Evolutionary conservation across 1,140 invertebrate genomes (phyloP).

Genomic region (Carposina sasakii): DNA sequence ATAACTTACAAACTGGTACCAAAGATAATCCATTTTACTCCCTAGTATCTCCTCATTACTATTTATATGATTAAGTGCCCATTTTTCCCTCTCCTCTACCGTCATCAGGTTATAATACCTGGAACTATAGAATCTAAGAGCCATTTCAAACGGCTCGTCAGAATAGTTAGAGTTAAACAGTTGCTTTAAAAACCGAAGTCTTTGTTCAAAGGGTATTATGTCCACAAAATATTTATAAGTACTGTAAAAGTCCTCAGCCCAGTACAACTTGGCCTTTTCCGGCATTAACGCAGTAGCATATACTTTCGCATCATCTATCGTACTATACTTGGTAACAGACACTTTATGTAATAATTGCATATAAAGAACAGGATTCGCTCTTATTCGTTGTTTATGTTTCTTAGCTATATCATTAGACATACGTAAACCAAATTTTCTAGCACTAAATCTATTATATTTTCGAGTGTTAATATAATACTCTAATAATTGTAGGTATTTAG

Average conservation of each 20-base stretch:
- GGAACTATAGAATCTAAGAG: constrained; percentile 28
- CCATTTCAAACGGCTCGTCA: constrained; percentile 40
- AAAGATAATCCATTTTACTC: constrained; percentile 30
- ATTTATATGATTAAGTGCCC: constrained; percentile 41
- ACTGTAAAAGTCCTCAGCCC: constrained; percentile 27
- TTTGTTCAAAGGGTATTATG: constrained; percentile 30
- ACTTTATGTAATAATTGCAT: constrained; percentile 27
- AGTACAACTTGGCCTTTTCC: constrained; percentile 27
- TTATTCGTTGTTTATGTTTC: constrained; percentile 39
- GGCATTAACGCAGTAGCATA: constrained; percentile 32
- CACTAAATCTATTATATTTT: no score
- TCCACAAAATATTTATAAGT: constrained; percentile 31
- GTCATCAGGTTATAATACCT: constrained; percentile 37
- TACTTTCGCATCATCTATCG: constrained; percentile 35
- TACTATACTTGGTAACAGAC: constrained; percentile 28
- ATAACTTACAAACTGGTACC: constrained; percentile 45
- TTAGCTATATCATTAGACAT: constrained; percentile 45
- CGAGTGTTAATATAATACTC: constrained; percentile 19
- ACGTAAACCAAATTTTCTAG: constrained; percentile 22
- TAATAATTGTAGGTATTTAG: constrained; percentile 25
- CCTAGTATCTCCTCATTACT: constrained; percentile 31
- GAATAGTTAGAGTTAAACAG: constrained; percentile 36
- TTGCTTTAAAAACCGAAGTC: constrained; percentile 37
- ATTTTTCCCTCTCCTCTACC: constrained; percentile 34
- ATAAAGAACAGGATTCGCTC: constrained; percentile 31